Evolutionary conservation across 2,797 vertebrate species (phyloP).

Genomic region (Lacerta agilis): DNA sequence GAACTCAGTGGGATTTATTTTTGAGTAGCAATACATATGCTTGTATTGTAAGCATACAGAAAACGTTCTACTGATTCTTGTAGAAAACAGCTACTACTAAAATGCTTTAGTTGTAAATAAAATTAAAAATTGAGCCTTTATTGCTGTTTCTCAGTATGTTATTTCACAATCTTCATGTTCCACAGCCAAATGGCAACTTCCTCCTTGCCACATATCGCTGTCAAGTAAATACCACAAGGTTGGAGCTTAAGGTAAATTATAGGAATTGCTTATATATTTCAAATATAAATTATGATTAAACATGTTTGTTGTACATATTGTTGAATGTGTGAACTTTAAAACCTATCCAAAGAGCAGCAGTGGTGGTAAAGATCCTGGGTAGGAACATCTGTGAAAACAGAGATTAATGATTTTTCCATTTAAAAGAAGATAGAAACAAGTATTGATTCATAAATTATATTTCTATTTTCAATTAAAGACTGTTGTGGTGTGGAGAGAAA

Average conservation of each 20-base stretch:
- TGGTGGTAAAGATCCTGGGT: background rate
- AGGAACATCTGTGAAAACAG: background rate
- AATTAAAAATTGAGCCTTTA: background rate
- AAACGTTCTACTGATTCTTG: background rate
- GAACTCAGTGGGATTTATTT: background rate
- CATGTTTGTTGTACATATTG: background rate
- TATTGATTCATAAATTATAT: background rate
- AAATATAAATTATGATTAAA: background rate
- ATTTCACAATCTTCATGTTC: slow-evolving; percentile 47
- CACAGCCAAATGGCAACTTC: slow-evolving; percentile 93
- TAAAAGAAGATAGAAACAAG: background rate
- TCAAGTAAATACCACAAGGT: slow-evolving; percentile 95
- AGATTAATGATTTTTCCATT: background rate
- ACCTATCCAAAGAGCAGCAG: background rate
- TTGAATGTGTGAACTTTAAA: background rate
- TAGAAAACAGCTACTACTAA: background rate
- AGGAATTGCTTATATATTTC: background rate
- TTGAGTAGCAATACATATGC: background rate
- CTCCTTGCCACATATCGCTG: slow-evolving; percentile 98
- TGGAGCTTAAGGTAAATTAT: slow-evolving; percentile 92
- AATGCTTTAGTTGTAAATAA: background rate
- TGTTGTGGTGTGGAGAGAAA: background rate
- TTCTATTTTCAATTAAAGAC: background rate
- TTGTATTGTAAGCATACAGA: background rate
- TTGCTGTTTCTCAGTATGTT: slow-evolving; percentile 4